Conservation (phyloP, 2,113 vertebrate genomes). For the Pseudois nayaur region DNA sequence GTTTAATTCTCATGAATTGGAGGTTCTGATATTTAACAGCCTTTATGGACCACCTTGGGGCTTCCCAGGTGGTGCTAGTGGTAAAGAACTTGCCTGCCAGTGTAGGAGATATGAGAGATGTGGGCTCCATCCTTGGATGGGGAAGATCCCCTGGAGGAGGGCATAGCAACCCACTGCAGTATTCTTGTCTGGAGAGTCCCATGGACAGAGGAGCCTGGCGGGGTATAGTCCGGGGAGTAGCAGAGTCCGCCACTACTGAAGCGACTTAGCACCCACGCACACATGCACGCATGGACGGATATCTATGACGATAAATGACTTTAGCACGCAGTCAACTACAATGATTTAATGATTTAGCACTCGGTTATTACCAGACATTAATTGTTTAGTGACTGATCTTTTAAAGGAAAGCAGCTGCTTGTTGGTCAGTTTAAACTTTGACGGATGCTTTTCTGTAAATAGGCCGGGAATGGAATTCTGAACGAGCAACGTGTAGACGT, state of each 20-base stretch:
- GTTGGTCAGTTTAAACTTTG: neutral
- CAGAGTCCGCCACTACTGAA: neutral
- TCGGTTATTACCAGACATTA: neutral
- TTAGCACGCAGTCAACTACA: neutral
- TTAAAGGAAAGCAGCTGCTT: neutral
- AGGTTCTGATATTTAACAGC: neutral
- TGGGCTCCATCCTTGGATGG: neutral
- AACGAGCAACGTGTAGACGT: rapidly evolving
- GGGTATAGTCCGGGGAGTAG: neutral
- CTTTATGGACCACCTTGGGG: neutral
- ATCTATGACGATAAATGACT: neutral
- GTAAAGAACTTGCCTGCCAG: neutral
- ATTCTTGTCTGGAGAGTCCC: neutral
- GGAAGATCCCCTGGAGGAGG: neutral
- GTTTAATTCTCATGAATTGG: neutral
- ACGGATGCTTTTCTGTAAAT: neutral
- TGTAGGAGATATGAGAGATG: neutral
- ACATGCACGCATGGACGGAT: rapidly evolving
- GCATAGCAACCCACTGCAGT: neutral
- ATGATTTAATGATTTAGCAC: neutral
- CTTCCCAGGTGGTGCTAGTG: neutral
- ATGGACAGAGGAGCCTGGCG: neutral
- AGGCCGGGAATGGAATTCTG: rapidly evolving
- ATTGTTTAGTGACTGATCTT: neutral
- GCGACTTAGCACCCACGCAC: neutral